Evolutionary conservation across 2,797 vertebrate genomes (phyloP).

Genomic region (Petrocephalus schoutedeni): DNA sequence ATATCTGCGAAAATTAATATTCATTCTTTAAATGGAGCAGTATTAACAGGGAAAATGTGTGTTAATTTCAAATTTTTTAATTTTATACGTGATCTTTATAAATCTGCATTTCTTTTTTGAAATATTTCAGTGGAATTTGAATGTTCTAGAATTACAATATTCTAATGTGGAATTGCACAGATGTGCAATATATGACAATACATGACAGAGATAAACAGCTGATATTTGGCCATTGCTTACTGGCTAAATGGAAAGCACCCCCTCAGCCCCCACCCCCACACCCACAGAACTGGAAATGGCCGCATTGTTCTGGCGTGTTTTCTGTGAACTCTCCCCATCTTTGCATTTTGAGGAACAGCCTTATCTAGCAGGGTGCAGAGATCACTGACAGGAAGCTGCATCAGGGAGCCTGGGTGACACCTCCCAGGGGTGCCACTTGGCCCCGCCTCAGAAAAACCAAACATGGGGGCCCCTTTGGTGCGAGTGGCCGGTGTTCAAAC

Average conservation of each 20-base stretch:
- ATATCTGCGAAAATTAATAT: background rate
- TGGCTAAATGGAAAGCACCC: background rate
- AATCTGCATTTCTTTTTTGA: background rate
- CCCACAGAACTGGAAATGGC: background rate
- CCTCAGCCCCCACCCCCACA: background rate
- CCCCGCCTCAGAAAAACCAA: background rate
- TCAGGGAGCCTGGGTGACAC: background rate
- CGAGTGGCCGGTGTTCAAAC: background rate
- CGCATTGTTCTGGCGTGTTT: background rate
- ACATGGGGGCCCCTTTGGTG: background rate
- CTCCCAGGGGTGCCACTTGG: background rate
- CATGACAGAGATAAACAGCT: background rate
- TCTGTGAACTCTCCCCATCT: background rate
- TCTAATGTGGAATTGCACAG: background rate
- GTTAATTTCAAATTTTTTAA: background rate
- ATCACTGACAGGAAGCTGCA: constrained; percentile 18
- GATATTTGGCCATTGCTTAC: background rate
- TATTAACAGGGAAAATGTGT: background rate
- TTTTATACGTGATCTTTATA: background rate
- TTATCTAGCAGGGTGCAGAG: constrained; percentile 18
- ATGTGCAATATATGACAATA: background rate
- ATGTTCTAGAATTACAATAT: background rate
- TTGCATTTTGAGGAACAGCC: constrained; percentile 19
- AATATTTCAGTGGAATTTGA: background rate
- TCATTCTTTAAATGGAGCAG: background rate